Percentiles rank a stretch among this genome's conserved stretches.
phyloP scores from a whole-genome alignment of 2,888 invertebrate species.

The Lasioglossum figueresi region DNA sequence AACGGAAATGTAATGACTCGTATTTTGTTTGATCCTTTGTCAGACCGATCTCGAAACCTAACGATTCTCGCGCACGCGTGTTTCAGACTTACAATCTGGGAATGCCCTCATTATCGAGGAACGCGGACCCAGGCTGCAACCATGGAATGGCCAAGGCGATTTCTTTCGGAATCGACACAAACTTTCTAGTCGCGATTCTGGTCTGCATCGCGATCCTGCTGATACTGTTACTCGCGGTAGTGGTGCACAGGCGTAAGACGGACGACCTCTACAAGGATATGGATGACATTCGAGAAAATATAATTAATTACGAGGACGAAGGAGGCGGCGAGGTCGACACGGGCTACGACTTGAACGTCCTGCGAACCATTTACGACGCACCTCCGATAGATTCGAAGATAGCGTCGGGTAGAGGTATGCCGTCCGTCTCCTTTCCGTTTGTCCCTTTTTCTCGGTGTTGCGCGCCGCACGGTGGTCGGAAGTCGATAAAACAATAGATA shows the following conservation, averaged over 20 bases:
- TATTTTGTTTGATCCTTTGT: background rate
- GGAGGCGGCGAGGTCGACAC: slow-evolving; percentile 99
- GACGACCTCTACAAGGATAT: slow-evolving; percentile 95
- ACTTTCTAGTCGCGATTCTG: slow-evolving; percentile 94
- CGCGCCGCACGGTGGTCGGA: too few relatives aligned
- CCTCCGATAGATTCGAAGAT: slow-evolving; percentile 85
- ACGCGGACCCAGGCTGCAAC: slow-evolving; percentile 91
- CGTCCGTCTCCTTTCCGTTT: background rate
- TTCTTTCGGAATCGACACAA: slow-evolving; percentile 93
- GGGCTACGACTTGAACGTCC: slow-evolving; percentile 94
- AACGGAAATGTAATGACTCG: slow-evolving; percentile 87
- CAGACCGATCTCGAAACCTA: background rate
- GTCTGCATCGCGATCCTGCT: slow-evolving; percentile 94
- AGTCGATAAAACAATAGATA: too few relatives aligned
- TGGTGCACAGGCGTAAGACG: slow-evolving; percentile 94
- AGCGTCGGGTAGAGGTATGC: slow-evolving; percentile 84
- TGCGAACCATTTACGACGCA: slow-evolving; percentile 88
- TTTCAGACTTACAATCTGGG: slow-evolving; percentile 94
- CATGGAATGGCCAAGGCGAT: slow-evolving; percentile 90
- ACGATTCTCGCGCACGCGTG: slow-evolving; percentile 11
- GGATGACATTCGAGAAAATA: slow-evolving; percentile 98
- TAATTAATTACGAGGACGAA: slow-evolving; percentile 98
- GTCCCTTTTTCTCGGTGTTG: background rate
- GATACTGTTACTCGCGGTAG: slow-evolving; percentile 94
- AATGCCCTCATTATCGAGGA: slow-evolving; percentile 89